Base-by-base conservation (phyloP, 2,113 vertebrate genomes). In the Ctenodactylus gundi region DNA sequence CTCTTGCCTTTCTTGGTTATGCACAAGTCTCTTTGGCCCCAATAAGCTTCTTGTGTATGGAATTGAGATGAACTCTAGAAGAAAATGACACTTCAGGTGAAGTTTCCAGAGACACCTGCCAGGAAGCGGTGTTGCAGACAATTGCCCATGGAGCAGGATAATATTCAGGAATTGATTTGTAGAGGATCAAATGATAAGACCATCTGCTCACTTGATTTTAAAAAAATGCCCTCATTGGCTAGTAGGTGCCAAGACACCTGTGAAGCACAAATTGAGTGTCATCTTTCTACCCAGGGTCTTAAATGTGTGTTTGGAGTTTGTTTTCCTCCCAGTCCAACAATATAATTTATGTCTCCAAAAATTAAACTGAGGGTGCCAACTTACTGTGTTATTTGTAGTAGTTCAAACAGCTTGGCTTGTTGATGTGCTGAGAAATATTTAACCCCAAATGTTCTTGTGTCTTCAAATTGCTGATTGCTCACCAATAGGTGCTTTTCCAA, bases 41-140 rank as follows among this genome's bases (percentile, higher is more conserved):
- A 39, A n/a, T n/a, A 58, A 86, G 13, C 70, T 25, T 51, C 62
- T 58, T 36, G 44, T 70, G 27, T 51, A 6, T 8, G 25, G 65
- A 62, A 60, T 81, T 34, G n/a, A 88, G 78, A 95, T n/a, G 77
- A 90, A 31, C 51, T 85, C 57, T 65, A 88, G 41, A 44, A 64
- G 91, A 93, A 88, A 41, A 68, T 25, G 85, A 18, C 49, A 55
- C 36, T 14, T 83, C 67, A 2, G 88, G 55, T 44, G 46, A 53
- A 36, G 65, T 83, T 94, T 93, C 57, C 68, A 64, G 44, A 49
- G 75, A 51, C 1, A 1, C 34, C 49, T 86, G 73, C 85, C 88
- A 80, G 60, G 3, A n/a, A 23, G 41, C 27, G 4, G 31, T n/a
- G 36, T 62, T 6, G 27, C 44, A 75, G 51, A 76, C 67, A 88